Evolutionary conservation across 2,113 vertebrate species (phyloP), one percentile per base, ranked within the genome.

Genomic region (Telmatochromis sp.): DNA sequence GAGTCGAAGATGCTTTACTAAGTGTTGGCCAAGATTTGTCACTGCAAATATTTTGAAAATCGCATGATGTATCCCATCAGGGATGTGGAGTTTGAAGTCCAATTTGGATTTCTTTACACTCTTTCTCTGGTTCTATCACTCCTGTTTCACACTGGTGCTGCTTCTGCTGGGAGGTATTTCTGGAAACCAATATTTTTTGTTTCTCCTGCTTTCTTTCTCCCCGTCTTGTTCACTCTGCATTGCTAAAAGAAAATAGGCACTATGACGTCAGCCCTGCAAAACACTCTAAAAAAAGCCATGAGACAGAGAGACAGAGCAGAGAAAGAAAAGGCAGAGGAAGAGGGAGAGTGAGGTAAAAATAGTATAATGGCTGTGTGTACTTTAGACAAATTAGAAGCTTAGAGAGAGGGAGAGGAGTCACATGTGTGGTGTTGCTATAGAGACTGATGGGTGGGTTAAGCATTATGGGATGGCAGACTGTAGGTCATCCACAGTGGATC

Each of bases 321-420:
- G 58, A 71, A 57, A 84, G 78, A 90, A 50, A 90, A 89, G 88
- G 88, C 37, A 60, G 73, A 87, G 86, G 60, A 83, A 82, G 51
- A 85, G 79, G 58, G 88, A 89, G 90, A 63, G 83, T 9, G 79
- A 84, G 87, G 92, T 93, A 92, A 94, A 95, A 94, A 94, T 94
- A 94, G 93, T 90, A 88, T 91, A 92, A 95, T 92, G 90, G 92
- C 92, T 42, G 90, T 88, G 87, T 91, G 89, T 92, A 90, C 94
- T 94, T 94, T 84, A 88, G 89, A 88, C 92, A 94, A 94, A 94
- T 95, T 95, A 94, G 91, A 94, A 94, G 92, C 93, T 94, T 80
- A 84, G 45, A 90, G 85, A 86, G 87, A 82, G 83, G 85, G 85
- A 73, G 73, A 68, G 63, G 85, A 90, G 91, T 92, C 83, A 87